Conservation (phyloP, 1,140 invertebrate species). For the Ladona fulva region DNA sequence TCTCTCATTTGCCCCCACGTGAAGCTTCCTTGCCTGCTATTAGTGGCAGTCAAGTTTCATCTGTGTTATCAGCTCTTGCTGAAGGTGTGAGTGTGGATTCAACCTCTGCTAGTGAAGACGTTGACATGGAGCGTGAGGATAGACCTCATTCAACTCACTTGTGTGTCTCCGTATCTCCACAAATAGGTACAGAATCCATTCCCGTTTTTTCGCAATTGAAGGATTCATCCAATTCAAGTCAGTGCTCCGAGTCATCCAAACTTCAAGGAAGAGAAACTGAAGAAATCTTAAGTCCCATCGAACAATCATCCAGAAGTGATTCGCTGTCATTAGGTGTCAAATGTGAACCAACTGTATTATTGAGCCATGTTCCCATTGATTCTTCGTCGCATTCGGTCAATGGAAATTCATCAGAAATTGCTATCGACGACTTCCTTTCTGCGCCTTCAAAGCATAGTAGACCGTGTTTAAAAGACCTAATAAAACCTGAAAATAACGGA, state of each 20-base stretch:
- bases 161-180: neutral
- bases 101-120: neutral
- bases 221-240: neutral
- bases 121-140: neutral
- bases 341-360: neutral
- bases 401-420: neutral
- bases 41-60: conserved; percentile 20
- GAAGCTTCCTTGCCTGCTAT: conserved; percentile 15
- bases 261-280: neutral
- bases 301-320: neutral
- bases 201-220: neutral
- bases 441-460: neutral
- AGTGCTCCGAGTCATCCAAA: neutral
- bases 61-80: conserved; percentile 18
- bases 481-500: neutral
- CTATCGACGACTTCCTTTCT: neutral
- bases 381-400: neutral
- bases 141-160: neutral
- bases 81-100: neutral
- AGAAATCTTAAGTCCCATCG: neutral
- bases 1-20: neutral
- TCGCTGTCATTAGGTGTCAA: neutral
- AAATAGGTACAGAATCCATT: neutral
- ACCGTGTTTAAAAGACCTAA: neutral
- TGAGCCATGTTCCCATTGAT: neutral